Percentiles rank a stretch among this genome's conserved stretches.
Evolutionary conservation across 2,797 vertebrate genomes (phyloP).

Genomic region (Microhierax caerulescens): DNA sequence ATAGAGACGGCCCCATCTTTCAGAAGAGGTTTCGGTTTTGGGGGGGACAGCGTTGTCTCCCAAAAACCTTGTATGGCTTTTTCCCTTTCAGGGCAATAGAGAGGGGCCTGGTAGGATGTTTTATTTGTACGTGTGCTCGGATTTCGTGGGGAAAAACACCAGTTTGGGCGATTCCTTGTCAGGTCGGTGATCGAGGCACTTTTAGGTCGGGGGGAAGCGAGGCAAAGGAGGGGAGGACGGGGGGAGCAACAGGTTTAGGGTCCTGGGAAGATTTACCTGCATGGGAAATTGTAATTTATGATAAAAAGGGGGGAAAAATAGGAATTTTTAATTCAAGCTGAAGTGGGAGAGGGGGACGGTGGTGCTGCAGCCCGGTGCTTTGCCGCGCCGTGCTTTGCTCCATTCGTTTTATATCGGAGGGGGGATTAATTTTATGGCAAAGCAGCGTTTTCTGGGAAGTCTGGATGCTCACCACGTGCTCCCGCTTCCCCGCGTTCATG

Average conservation of each 20-base stretch:
- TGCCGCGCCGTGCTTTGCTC: constrained; percentile 5
- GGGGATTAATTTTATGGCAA: constrained; percentile 23
- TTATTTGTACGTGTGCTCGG: background rate
- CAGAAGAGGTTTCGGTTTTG: background rate
- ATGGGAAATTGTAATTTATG: background rate
- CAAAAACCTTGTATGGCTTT: background rate
- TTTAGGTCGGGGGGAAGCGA: background rate
- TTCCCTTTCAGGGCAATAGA: background rate
- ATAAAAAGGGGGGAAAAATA: accelerated
- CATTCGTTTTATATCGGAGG: constrained; percentile 50
- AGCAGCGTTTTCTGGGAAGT: constrained; percentile 52
- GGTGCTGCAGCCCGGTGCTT: background rate
- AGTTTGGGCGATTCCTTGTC: background rate
- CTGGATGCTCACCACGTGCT: constrained; percentile 29
- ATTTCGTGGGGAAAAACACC: background rate
- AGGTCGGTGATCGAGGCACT: background rate
- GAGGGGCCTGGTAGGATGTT: background rate
- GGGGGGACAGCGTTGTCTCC: background rate
- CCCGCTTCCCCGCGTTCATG: constrained; percentile 69
- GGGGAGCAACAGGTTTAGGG: background rate
- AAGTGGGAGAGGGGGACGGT: background rate
- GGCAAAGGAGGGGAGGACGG: accelerated
- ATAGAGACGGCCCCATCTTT: background rate
- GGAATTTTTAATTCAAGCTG: background rate
- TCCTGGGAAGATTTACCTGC: background rate